phyloP scores from a whole-genome alignment of 2,888 invertebrate species.

The Agrilus biguttatus region DNA sequence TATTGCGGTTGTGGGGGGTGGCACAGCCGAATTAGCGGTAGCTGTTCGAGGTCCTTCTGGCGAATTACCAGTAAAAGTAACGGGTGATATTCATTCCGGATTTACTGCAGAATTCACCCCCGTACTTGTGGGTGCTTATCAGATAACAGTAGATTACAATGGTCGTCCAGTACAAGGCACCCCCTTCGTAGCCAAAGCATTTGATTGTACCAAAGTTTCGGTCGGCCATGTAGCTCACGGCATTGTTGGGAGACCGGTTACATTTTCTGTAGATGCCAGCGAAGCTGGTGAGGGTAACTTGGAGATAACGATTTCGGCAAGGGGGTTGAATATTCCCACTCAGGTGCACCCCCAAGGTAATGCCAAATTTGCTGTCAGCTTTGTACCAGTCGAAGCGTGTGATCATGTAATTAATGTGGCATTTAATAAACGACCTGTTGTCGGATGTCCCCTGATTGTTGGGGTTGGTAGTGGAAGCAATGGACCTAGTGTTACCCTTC shows the following conservation, averaged over 20 bases:
- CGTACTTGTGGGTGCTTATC: constrained; percentile 82
- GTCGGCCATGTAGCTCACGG: constrained; percentile 67
- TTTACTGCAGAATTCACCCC: constrained; percentile 88
- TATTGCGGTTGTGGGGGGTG: constrained; percentile 59
- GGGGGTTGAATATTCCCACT: constrained; percentile 86
- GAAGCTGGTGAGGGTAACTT: constrained; percentile 95
- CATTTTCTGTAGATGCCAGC: constrained; percentile 89
- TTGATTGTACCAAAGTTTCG: constrained; percentile 76
- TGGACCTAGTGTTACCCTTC: constrained; percentile 56
- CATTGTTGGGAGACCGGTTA: constrained; percentile 80
- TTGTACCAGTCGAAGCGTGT: constrained; percentile 86
- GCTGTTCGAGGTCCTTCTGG: constrained; percentile 78
- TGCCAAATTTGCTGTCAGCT: constrained; percentile 87
- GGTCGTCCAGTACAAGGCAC: constrained; percentile 80
- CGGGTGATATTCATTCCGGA: constrained; percentile 75
- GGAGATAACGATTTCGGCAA: constrained; percentile 90
- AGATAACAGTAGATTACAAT: constrained; percentile 82
- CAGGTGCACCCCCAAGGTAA: constrained; percentile 85
- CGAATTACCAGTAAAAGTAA: constrained; percentile 77
- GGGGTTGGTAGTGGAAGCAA: constrained; percentile 49
- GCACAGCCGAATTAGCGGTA: constrained; percentile 74
- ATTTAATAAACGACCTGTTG: constrained; percentile 83
- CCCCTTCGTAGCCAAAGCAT: constrained; percentile 81
- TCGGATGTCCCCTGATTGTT: constrained; percentile 84
- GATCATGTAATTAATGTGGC: constrained; percentile 94